Conservation (phyloP, 92 coral and sea anemone species). For the Bergia puertoricense region DNA sequence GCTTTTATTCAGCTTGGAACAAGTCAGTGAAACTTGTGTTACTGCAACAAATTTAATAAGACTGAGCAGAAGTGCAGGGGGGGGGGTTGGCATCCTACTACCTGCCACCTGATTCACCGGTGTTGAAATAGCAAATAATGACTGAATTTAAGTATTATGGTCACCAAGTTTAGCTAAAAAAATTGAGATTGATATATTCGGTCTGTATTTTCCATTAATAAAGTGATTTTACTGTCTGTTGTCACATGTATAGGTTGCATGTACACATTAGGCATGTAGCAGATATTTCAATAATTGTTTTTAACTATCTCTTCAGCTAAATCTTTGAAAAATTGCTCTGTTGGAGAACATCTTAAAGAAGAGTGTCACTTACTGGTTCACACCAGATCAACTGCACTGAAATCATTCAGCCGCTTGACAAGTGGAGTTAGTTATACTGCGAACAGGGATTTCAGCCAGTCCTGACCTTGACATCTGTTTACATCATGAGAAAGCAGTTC, state of each 20-base stretch:
- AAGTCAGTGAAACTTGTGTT: no score
- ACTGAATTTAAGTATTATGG: no score
- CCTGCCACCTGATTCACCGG: no score
- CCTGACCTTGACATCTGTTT: slow-evolving; percentile 49
- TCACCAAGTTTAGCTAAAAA: background rate
- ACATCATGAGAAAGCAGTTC: slow-evolving; percentile 57
- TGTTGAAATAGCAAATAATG: no score
- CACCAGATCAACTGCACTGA: slow-evolving; percentile 48
- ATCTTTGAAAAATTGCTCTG: slow-evolving; percentile 37
- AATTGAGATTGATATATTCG: background rate
- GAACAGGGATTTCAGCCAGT: slow-evolving; percentile 49
- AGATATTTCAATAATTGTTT: background rate
- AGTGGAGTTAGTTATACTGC: slow-evolving; percentile 44
- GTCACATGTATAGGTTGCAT: background rate
- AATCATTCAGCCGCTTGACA: slow-evolving; percentile 45
- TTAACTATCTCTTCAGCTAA: slow-evolving; percentile 42
- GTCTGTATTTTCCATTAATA: background rate
- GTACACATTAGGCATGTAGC: background rate
- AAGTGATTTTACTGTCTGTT: background rate
- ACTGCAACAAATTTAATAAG: no score
- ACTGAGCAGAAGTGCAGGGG: no score
- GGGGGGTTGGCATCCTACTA: no score
- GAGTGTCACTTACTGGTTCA: slow-evolving; percentile 49
- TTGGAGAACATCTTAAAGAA: slow-evolving; percentile 47
- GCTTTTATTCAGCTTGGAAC: no score